Conservation (phyloP, 2,797 vertebrate genomes). For the Galago senegalensis region DNA sequence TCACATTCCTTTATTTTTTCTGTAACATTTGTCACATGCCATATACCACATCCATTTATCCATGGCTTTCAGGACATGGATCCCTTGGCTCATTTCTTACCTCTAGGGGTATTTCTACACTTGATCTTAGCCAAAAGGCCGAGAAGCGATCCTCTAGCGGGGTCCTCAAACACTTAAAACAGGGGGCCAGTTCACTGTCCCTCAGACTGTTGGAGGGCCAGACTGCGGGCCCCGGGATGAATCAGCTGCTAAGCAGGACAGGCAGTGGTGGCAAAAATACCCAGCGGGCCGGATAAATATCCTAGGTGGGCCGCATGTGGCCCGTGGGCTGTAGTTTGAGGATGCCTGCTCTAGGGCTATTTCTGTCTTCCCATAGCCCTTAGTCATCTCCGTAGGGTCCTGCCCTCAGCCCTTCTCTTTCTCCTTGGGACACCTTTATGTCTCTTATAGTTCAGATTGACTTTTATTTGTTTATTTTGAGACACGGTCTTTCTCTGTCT, state of each 20-base stretch:
- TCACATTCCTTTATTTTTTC: slow-evolving; percentile 27
- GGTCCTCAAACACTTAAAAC: no score
- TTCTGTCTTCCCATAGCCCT: background rate
- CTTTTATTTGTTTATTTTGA: background rate
- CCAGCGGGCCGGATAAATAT: no score
- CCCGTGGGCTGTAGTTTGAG: no score
- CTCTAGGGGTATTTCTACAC: slow-evolving; percentile 39
- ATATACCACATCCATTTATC: background rate
- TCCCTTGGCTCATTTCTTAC: background rate
- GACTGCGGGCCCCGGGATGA: no score
- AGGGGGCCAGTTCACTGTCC: no score
- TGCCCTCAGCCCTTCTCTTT: background rate
- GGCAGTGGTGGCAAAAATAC: no score
- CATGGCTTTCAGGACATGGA: background rate
- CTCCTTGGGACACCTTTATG: background rate
- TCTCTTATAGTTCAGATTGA: background rate
- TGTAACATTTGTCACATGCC: background rate
- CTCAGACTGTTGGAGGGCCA: no score
- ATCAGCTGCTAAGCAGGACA: no score
- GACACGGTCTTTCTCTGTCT: background rate
- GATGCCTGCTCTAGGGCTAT: slow-evolving; percentile 2
- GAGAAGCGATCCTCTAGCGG: no score
- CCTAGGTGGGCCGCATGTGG: no score
- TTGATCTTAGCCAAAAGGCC: no score
- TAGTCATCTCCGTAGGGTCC: background rate